A percentile compares a stretch with the other conserved stretches of the same genome.
Evolutionary conservation across 2,113 vertebrate genomes (phyloP).

Genomic region (Melanerpes aurifrons): DNA sequence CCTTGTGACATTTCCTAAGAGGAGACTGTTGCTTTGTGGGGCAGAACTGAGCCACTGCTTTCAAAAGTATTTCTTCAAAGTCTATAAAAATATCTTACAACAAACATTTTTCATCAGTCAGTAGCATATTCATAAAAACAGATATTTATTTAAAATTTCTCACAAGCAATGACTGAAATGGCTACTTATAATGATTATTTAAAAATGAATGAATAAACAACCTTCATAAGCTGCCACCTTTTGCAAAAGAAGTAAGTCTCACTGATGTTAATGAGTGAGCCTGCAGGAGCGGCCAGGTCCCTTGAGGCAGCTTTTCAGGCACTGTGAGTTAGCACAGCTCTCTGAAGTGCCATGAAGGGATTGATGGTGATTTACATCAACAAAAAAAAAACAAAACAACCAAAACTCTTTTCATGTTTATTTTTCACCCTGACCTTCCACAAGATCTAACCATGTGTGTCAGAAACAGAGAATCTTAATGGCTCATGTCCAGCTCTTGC

Average conservation of each 20-base stretch:
- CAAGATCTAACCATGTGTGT: neutral
- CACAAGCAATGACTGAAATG: neutral
- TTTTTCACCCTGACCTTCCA: conserved; percentile 12
- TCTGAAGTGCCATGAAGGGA: neutral
- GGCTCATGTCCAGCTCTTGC: neutral
- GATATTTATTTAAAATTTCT: neutral
- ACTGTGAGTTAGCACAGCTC: neutral
- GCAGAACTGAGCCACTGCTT: neutral
- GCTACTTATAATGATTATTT: neutral
- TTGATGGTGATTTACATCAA: neutral
- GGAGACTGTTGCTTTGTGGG: neutral
- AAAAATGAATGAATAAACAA: neutral
- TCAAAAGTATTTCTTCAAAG: neutral
- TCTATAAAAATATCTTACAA: neutral
- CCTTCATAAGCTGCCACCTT: neutral
- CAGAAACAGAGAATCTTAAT: neutral
- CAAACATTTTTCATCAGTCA: neutral
- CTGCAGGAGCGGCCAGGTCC: neutral
- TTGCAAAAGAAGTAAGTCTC: neutral
- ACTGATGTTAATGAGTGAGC: neutral
- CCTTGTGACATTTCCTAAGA: neutral
- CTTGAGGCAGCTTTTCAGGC: neutral
- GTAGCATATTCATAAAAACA: neutral
- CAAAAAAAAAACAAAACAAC: neutral
- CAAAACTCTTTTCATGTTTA: neutral